Conservation (phyloP, 2,888 invertebrate species). For the Strigamia maritima region DNA sequence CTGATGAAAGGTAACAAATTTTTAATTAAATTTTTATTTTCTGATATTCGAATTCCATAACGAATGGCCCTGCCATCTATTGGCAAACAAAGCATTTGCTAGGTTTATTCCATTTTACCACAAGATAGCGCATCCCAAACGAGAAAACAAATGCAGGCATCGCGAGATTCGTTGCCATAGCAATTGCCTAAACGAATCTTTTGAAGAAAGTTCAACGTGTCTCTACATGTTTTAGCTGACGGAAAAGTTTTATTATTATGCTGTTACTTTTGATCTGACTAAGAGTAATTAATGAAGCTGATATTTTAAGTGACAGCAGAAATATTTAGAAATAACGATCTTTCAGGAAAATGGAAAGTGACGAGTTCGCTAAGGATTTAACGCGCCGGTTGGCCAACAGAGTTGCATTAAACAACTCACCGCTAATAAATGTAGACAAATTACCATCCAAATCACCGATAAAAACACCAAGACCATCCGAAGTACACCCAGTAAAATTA, state of each 20-base stretch:
- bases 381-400: neutral
- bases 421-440: neutral
- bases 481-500: neutral
- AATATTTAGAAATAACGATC: too few species aligned
- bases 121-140: neutral
- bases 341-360: neutral
- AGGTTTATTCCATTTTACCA: neutral
- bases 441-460: neutral
- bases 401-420: neutral
- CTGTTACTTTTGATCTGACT: neutral
- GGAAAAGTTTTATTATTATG: neutral
- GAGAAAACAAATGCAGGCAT: neutral
- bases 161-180: neutral
- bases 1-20: neutral
- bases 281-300: too few species aligned
- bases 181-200: neutral
- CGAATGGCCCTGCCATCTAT: neutral
- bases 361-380: neutral
- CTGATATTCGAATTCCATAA: neutral
- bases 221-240: neutral
- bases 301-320: too few species aligned
- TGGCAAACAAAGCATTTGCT: neutral
- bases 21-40: neutral
- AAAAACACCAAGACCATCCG: neutral
- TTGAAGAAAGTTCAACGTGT: neutral